Base-by-base conservation (phyloP, 2,888 invertebrate genomes). In the Malthinus seriepunctatus region DNA sequence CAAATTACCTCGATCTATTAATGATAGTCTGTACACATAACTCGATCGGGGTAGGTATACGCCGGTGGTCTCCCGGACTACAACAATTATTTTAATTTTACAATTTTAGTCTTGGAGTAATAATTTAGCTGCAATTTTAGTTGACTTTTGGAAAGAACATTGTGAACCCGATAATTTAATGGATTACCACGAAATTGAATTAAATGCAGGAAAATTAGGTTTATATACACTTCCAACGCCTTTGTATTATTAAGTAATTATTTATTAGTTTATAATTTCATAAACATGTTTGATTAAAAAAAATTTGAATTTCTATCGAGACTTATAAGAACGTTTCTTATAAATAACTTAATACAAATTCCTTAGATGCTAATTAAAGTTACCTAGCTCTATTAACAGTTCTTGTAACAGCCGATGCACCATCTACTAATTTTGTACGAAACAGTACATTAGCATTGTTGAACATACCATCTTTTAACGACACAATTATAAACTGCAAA, bases 401-500 rank as follows among this genome's bases (percentile, higher is more conserved):
- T 62, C 93, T 84, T 32, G 86, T 84, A 33, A 99, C 91, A 3
- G 89, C 86, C 0, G 98, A 98, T 80, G 95, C 92, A 50, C 98
- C 98, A 80, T 98, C 97, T 31, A 93, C 87, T 79, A 99, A 97
- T 70, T 88, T 88, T 0, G 98, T 98, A 53, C 92, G 89, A 82
- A 94, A 99, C 53, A 99, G 79, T 15, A 98, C 97, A 80, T 99
- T 98, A 0, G 99, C 98, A 80, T 99, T 97, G 80, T 93, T 96
- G 82, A 98, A 99, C 95, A 99, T 98, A 31, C 98, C 98, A 78
- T 99, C 97, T 76, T 99, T 99, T 44, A 99, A 83, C 0, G 98
- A 98, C 1, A 99, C 99, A 63, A 99, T 91, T 68, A 99, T 92
- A 79, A 99, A 99, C 89, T 98, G 88, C 5, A 83, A 84, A 59